Evolutionary conservation across 2,888 invertebrate genomes (phyloP), one percentile per base, ranked within the genome.

Genomic region (Meiosimyza platycephala): DNA sequence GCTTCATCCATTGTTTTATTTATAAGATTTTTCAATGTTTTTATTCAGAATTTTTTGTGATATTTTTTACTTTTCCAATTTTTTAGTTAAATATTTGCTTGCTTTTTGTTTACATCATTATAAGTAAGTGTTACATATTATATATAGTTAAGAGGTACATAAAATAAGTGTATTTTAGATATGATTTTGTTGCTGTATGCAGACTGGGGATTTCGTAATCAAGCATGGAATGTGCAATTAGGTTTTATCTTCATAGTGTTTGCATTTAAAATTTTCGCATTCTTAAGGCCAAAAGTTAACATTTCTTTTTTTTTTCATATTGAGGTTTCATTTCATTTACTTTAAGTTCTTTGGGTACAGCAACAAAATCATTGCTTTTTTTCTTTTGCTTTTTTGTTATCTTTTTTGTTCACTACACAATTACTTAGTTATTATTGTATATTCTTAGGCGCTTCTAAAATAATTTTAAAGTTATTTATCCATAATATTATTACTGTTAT

Each of bases 201-300:
- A 22, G 52, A n/a, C 16, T 40, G 16, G 16, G n/a, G 33, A 62
- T 62, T 33, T 47, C 60, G 54, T 66, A 60, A 40, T 40, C 64
- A 78, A 78, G 79, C 79, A 79, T 82, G 81, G 79, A 81, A 82
- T 79, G 75, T 81, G 79, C 80, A 77, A 71, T 75, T 75, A 75
- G 74, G 77, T 74, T 78, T 79, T 33, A 15, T 65, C n/a, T 57
- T 64, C 51, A 48, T 64, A 28, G 18, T 48, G 28, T 57, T 18
- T 64, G 64, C 16, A n/a, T 40, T 62, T 40, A 62, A 62, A 62
- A 62, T 62, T 18, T 69, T 62, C 33, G 16, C 22, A 65, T 12
- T 65, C 16, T 72, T 66, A 72, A 72, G 72, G 60, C 66, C 62
- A 72, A 74, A 73, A 72, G 47, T 72, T 69, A 18, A 28, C 15